Base-by-base conservation (phyloP, 2,113 vertebrate genomes). In the Phylloscopus whistleri region DNA sequence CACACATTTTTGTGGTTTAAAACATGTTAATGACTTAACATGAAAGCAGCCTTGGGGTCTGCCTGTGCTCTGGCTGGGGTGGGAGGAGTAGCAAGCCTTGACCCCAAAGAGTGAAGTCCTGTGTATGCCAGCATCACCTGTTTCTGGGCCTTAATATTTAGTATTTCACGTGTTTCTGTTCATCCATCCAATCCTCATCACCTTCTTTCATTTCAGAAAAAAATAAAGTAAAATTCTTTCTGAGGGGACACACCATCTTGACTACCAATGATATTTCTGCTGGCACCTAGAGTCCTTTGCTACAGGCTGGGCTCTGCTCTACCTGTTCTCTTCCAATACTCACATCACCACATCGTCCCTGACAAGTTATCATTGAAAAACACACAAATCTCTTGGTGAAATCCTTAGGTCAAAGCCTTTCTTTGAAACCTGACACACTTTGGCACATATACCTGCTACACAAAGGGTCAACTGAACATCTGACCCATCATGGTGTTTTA, bases 401-500 rank as follows among this genome's bases (percentile, higher is more conserved):
- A 93, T 55, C 52, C 75, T 72, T 15, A 85, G 22, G 10, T 59
- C 26, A 79, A 87, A 55, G 22, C 15, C n/a, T 37, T 79, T 19
- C 31, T 76, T 76, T 79, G 56, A 87, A 79, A 83, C 9, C 10
- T 55, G 30, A 63, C 6, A 49, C 10, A 26, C 8, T 70, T 43
- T 27, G 22, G 19, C 22, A 66, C 9, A 27, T 56, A 35, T 2
- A 68, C 7, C 9, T 55, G 16, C n/a, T 60, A 30, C 30, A 59
- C 1, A 9, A 2, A 69, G 27, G 9, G 24, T 17, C n/a, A 88
- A 0, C 2, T n/a, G 67, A 85, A 83, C 4, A 69, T 7, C 31
- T 66, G 31, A 58, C 4, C 7, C 19, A 31, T 18, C 0, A 1
- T 1, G 12, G 12, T 4, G 1, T 79, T 70, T 62, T 48, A 85